Evolutionary conservation across 30 jellyfish, hydroid and myxozoan species (phyloP).

Genomic region (Aurelia sp.): DNA sequence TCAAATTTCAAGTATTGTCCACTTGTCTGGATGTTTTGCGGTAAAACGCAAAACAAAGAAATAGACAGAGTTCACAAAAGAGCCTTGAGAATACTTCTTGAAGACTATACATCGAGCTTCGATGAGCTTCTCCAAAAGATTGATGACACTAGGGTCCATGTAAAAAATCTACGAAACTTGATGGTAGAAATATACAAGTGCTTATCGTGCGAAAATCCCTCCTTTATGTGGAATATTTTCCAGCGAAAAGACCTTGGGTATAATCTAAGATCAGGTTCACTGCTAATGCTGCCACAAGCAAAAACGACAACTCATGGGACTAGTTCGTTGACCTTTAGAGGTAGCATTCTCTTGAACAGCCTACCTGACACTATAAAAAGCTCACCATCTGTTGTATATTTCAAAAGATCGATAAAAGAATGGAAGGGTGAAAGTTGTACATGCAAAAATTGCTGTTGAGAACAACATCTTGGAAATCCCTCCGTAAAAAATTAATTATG

Average conservation of each 20-base stretch:
- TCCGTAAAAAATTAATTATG: neutral
- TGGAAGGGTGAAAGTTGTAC: conserved; percentile 59
- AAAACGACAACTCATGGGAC: too few relatives aligned
- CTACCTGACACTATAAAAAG: conserved; percentile 26
- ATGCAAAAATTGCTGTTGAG: conserved; percentile 38
- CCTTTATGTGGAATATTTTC: conserved; percentile 39
- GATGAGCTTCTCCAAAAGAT: conserved; percentile 36
- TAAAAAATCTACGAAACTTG: conserved; percentile 35
- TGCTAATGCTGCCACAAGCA: neutral
- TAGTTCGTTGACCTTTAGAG: neutral
- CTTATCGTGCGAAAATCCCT: conserved; percentile 27
- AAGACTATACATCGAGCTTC: conserved; percentile 21
- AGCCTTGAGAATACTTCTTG: conserved; percentile 37
- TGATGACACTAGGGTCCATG: conserved; percentile 27
- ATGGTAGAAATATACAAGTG: conserved; percentile 36
- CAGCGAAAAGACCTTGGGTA: conserved; percentile 11
- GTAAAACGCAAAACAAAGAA: conserved; percentile 26
- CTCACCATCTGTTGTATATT: conserved; percentile 2
- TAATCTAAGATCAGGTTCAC: conserved; percentile 31
- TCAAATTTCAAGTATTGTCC: conserved; percentile 60
- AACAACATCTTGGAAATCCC: neutral
- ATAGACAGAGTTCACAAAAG: conserved; percentile 42
- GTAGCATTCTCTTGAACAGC: conserved; percentile 59
- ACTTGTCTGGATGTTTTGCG: conserved; percentile 63
- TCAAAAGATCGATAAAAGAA: conserved; percentile 35